These are phyloP conservation scores for Ramphastos sulfuratus DNA, from an alignment of 2,113 vertebrate species.

Conservation along the genomic window DNA sequence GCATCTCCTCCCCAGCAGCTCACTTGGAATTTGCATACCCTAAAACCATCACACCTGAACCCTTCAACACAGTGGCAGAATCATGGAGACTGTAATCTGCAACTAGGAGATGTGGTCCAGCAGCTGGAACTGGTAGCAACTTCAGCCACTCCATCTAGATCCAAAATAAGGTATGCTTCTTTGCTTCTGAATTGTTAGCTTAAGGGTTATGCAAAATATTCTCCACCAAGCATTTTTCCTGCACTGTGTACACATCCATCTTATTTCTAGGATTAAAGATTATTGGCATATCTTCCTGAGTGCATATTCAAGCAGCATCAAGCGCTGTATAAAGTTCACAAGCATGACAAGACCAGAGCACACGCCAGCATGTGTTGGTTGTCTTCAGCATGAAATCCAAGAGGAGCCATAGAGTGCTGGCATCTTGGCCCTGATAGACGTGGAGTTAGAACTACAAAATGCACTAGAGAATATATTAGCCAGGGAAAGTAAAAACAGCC, in stretches of 20 bases:
- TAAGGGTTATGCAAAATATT: neutral
- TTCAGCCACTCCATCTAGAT: neutral
- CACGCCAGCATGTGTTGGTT: accelerated
- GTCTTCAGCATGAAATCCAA: neutral
- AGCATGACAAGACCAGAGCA: neutral
- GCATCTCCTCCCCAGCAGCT: neutral
- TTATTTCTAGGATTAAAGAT: neutral
- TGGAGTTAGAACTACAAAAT: neutral
- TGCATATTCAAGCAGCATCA: neutral
- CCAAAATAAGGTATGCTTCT: accelerated
- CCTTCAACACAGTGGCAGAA: neutral
- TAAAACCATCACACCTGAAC: neutral
- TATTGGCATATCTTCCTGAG: accelerated
- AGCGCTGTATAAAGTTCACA: neutral
- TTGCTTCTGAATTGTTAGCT: neutral
- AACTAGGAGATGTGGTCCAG: neutral
- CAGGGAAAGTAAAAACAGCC: neutral
- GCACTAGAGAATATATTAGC: neutral
- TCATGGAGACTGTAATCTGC: neutral
- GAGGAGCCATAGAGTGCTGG: neutral
- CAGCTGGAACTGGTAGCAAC: neutral
- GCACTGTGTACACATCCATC: neutral
- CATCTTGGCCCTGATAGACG: neutral
- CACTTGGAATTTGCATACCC: neutral
- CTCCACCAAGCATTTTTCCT: neutral